Base-by-base conservation (phyloP, 2,888 invertebrate genomes). In the Deilephila porcellus region DNA sequence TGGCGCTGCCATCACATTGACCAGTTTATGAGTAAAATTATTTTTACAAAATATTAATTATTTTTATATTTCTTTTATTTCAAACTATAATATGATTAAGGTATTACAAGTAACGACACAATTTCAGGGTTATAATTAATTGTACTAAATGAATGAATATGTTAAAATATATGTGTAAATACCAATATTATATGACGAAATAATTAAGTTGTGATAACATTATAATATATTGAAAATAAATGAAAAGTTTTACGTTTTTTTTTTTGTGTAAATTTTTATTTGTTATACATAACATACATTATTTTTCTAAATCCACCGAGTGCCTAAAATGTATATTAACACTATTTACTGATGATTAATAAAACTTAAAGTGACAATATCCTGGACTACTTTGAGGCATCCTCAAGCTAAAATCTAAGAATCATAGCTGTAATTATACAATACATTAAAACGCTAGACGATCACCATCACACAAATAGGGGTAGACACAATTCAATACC, bases 141-240 rank as follows among this genome's bases (percentile, higher is more conserved):
- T 7, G n/a, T n/a, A 32, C 0, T 45, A 14, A 45, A 11, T 37
- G 37, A 6, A 11, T 64, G 20, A 62, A n/a, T 64, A 20, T 20
- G 11, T 19, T n/a, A 17, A 63, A 34, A 6, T 63, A 7, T 64
- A 4, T 37, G 37, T 64, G 64, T 64, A 64, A 64, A 64, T 64
- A 64, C 20, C 8, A 11, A 45, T 25, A 64, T 45, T 64, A 25
- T 11, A 45, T 25, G 45, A 20, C n/a, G 11, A 14, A 20, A 8
- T 20, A 64, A 37, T 64, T 60, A 60, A 60, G 60, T 60, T 64
- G 64, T 64, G 64, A 45, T 45, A 45, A 64, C 64, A 20, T 64
- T 64, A 45, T 45, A 45, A 45, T 45, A 45, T 20, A 20, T 0
- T 45, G 20, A 20, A 45, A 45, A n/a, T 17, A 5, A 64, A 20